Evolutionary conservation across 2,797 vertebrate genomes (phyloP).

Genomic region (Channallabes apus): DNA sequence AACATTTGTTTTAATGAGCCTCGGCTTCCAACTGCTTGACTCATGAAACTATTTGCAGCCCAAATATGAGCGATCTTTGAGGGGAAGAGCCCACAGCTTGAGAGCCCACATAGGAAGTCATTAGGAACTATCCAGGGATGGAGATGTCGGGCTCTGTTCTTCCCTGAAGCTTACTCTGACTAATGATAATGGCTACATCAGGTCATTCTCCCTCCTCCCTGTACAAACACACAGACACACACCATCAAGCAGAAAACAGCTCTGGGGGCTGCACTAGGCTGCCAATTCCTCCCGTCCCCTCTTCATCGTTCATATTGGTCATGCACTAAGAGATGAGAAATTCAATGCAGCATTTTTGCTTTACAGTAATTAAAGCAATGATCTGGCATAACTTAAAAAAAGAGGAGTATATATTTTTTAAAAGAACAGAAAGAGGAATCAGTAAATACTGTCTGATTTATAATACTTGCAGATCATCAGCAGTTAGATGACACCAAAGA

Average conservation of each 20-base stretch:
- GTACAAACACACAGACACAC: neutral
- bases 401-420: neutral
- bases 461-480: neutral
- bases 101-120: conserved; percentile 44
- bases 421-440: neutral
- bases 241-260: conserved; percentile 11
- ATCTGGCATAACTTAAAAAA: conserved; percentile 19
- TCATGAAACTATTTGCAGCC: conserved; percentile 30
- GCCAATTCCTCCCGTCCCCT: conserved; percentile 8
- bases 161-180: conserved; percentile 37
- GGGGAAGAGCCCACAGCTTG: conserved; percentile 35
- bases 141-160: conserved; percentile 27
- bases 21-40: conserved; percentile 49
- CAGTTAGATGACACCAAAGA: neutral
- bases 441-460: conserved; percentile 11
- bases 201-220: conserved; percentile 30
- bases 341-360: conserved; percentile 17
- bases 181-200: conserved; percentile 40
- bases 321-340: conserved; percentile 8
- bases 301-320: conserved; percentile 25
- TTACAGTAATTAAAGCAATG: conserved; percentile 9
- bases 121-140: conserved; percentile 41
- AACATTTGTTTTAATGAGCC: conserved; percentile 28
- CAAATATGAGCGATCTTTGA: conserved; percentile 23
- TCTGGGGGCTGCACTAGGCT: conserved; percentile 5